Conservation (phyloP, 2,888 invertebrate genomes). For the Iselma pallidipennis region DNA sequence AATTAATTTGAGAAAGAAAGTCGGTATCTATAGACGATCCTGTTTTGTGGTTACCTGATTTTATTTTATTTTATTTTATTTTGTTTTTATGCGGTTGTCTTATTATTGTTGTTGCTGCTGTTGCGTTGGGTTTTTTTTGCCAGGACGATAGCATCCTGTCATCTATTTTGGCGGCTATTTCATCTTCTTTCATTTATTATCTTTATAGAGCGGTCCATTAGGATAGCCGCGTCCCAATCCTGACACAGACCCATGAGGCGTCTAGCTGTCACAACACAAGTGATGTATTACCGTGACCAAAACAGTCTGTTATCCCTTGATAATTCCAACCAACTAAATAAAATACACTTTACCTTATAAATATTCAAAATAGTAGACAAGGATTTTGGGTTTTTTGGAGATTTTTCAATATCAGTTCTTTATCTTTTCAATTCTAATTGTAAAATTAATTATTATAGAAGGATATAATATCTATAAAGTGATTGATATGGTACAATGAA, state of each 20-base stretch:
- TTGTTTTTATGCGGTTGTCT: too few species aligned
- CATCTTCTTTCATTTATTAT: slow-evolving; percentile 41
- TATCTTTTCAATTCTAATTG: too few species aligned
- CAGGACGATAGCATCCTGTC: slow-evolving; percentile 21
- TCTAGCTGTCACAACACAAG: slow-evolving; percentile 43
- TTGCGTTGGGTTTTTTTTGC: slow-evolving; percentile 13
- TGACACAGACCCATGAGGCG: slow-evolving; percentile 25
- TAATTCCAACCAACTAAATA: slow-evolving; percentile 46
- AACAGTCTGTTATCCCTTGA: slow-evolving; percentile 47
- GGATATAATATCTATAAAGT: too few species aligned
- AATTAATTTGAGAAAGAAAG: too few species aligned
- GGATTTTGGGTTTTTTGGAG: too few species aligned
- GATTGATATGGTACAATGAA: too few species aligned
- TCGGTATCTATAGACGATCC: too few species aligned
- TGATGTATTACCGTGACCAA: slow-evolving; percentile 49
- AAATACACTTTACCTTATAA: slow-evolving; percentile 37
- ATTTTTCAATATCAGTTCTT: too few species aligned
- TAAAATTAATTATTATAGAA: too few species aligned
- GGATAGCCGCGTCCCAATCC: slow-evolving; percentile 26
- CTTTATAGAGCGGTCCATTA: slow-evolving; percentile 46
- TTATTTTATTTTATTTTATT: too few species aligned
- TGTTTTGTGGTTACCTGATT: too few species aligned
- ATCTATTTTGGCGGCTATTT: slow-evolving; percentile 36
- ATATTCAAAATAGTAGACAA: slow-evolving; percentile 32
- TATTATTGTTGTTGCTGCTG: too few species aligned